Evolutionary conservation across 2,113 vertebrate genomes (phyloP).

Genomic region (Carassius carassius): DNA sequence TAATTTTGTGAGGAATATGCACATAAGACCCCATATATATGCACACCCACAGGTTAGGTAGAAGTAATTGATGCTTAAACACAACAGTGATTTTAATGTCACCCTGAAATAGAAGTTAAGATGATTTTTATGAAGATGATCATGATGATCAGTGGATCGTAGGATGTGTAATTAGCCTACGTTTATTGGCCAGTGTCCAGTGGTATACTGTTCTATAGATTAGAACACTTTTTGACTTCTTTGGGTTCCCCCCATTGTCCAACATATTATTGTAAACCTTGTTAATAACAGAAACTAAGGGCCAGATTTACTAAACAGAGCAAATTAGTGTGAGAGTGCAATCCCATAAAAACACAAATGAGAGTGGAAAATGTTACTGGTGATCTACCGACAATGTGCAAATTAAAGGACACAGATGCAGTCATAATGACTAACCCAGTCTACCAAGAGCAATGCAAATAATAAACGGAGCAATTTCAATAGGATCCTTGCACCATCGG

Average conservation of each 20-base stretch:
- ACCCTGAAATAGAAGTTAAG: neutral
- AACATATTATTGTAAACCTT: neutral
- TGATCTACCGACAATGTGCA: too few species aligned
- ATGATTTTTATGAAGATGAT: neutral
- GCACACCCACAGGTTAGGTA: neutral
- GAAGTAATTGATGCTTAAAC: neutral
- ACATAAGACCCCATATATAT: neutral
- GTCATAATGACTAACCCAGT: too few species aligned
- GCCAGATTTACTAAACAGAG: too few species aligned
- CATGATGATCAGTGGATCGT: neutral
- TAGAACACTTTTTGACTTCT: neutral
- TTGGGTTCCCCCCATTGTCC: neutral
- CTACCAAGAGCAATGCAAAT: too few species aligned
- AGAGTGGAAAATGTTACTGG: too few species aligned
- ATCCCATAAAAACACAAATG: too few species aligned
- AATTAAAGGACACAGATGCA: too few species aligned
- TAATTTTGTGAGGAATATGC: neutral
- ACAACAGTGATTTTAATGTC: neutral
- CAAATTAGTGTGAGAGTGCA: too few species aligned
- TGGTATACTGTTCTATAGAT: neutral
- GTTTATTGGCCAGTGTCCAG: neutral
- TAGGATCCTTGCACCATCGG: too few species aligned
- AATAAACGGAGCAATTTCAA: too few species aligned
- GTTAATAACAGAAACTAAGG: too few species aligned
- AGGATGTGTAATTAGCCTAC: neutral